phyloP scores from a whole-genome alignment of 2,113 vertebrate genomes.

The Laticauda laticaudata region DNA sequence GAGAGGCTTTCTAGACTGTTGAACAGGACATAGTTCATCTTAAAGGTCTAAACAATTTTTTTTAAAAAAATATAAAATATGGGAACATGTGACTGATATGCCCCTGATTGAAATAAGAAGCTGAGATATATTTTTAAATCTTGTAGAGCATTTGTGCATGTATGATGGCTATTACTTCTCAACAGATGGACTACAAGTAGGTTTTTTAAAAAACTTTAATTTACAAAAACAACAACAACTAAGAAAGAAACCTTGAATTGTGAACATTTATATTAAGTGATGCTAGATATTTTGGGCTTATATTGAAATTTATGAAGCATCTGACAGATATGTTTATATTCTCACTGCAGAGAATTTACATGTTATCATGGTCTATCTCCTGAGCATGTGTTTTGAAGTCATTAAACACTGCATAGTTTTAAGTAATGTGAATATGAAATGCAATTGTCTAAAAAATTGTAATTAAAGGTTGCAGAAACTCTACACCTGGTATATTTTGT shows the following conservation, averaged over 20 bases:
- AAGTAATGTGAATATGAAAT: neutral
- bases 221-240: neutral
- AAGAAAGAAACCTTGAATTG: neutral
- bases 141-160: neutral
- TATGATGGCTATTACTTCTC: neutral
- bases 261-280: neutral
- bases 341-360: neutral
- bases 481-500: neutral
- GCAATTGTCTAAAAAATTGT: neutral
- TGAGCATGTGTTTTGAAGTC: neutral
- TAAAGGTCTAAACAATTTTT: neutral
- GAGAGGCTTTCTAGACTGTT: neutral
- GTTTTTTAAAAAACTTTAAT: neutral
- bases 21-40: neutral
- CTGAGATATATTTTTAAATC: neutral
- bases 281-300: neutral
- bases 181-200: neutral
- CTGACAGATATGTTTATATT: neutral
- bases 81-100: neutral
- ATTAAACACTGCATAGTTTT: neutral
- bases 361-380: neutral
- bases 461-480: neutral
- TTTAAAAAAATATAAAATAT: neutral
- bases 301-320: neutral
- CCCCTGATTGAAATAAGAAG: neutral